These are phyloP conservation scores for Eristalis pertinax DNA, from an alignment of 2,888 invertebrate species.

Conservation along the genomic window DNA sequence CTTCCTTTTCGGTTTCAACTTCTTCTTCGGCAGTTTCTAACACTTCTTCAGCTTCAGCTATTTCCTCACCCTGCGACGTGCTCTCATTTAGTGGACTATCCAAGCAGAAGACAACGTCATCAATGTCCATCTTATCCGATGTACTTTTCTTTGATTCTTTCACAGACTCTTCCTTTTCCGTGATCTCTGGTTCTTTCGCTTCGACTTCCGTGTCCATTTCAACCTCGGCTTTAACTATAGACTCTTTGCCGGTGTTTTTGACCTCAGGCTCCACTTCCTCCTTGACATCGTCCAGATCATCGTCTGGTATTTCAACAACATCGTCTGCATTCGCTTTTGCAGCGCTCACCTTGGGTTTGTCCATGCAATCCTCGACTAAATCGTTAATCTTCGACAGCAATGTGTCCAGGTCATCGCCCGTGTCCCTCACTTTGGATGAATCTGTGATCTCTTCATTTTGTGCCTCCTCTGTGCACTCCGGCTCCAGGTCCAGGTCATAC, in stretches of 20 bases:
- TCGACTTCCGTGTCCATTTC: neutral
- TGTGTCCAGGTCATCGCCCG: conserved; percentile 75
- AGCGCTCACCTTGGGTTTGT: conserved; percentile 4
- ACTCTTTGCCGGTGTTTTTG: conserved; percentile 4
- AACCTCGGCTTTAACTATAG: conserved; percentile 6
- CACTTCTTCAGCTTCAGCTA: conserved; percentile 4
- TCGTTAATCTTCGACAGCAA: conserved; percentile 75
- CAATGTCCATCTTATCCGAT: conserved; percentile 44
- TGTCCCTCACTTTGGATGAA: conserved; percentile 67
- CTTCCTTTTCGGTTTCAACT: neutral
- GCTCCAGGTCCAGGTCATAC: conserved; percentile 25
- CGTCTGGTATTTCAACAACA: neutral
- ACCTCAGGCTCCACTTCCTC: neutral
- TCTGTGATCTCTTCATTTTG: conserved; percentile 33
- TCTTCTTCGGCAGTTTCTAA: neutral
- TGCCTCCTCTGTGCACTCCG: neutral
- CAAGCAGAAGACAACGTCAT: conserved; percentile 40
- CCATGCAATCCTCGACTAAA: conserved; percentile 75
- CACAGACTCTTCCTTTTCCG: neutral
- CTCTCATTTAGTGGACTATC: conserved; percentile 28
- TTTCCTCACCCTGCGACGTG: neutral
- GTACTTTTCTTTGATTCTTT: conserved; percentile 7
- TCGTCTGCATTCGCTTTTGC: neutral
- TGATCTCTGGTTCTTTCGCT: conserved; percentile 15
- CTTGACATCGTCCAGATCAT: conserved; percentile 19